These are phyloP conservation scores for Chrosomus eos DNA, from an alignment of 2,797 vertebrate species.

Conservation along the genomic window DNA sequence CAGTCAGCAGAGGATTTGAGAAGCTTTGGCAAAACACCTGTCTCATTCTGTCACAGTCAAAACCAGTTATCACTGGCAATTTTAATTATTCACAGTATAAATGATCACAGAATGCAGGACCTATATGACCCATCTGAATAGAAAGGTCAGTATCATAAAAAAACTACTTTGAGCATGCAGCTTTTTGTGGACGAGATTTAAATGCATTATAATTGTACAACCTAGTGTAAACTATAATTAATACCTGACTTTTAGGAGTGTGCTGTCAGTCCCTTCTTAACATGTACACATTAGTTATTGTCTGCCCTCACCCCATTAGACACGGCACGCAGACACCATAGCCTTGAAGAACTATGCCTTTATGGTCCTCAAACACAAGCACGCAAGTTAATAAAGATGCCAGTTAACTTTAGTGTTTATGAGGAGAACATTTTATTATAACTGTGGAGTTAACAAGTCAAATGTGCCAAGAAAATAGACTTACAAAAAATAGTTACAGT, in stretches of 20 bases:
- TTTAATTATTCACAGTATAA: not conserved
- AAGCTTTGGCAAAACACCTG: not conserved
- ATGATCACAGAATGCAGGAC: not conserved
- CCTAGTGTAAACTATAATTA: not conserved
- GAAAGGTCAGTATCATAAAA: not conserved
- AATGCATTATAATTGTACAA: not conserved
- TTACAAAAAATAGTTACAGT: not conserved
- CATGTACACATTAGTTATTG: slow-evolving; percentile 25
- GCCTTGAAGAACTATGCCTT: slow-evolving; percentile 20
- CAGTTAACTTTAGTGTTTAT: slow-evolving; percentile 39
- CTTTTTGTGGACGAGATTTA: not conserved
- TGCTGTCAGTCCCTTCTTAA: slow-evolving; percentile 11
- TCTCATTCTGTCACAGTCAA: slow-evolving; percentile 23
- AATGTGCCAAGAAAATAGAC: not conserved
- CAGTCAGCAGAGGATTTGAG: slow-evolving; percentile 36
- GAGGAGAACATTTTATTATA: slow-evolving; percentile 4
- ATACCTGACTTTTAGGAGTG: not conserved
- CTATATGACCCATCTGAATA: not conserved
- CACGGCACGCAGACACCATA: slow-evolving; percentile 6
- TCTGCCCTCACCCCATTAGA: slow-evolving; percentile 18
- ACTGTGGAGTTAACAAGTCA: not conserved
- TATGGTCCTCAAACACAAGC: slow-evolving; percentile 30
- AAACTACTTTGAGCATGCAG: not conserved
- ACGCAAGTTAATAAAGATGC: slow-evolving; percentile 15
- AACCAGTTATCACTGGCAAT: not conserved